Base-by-base conservation (phyloP, 2,113 vertebrate species). In the Nerophis ophidion region DNA sequence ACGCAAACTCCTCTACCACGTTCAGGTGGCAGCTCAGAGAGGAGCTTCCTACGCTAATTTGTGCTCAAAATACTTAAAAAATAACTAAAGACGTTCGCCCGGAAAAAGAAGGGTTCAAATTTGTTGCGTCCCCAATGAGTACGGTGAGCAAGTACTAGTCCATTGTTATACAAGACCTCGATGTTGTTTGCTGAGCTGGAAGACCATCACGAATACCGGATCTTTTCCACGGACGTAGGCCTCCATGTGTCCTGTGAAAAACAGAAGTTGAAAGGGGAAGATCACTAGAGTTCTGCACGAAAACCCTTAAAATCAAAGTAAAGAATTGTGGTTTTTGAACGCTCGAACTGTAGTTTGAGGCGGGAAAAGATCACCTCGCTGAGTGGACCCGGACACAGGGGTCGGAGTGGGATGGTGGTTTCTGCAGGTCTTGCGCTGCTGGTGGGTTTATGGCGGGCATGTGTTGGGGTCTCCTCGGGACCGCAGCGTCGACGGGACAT, bases 181-280 rank as follows among this genome's bases (percentile, higher is more conserved):
- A 58, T 26, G 57, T 60, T 63, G 58, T 34, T 36, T 8, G 38
- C 38, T 9, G 63, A 48, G 65, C 57, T 55, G 62, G 69, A 48
- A n/a, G 26, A 56, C 26, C 38, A 54, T 53, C 47, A 38, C 57
- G 61, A 34, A 71, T 72, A 69, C 76, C 74, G 40, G 75, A 66
- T 70, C 81, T 70, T 58, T 58, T 47, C 16, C 6, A 55, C 62
- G 64, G 69, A 1, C 61, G 74, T 62, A 48, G 12, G 40, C 15
- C 70, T 48, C 46, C 35, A 17, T 70, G 46, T 56, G 63, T 65
- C 67, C 87, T 89, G 75, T 71, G 0, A 48, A 47, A 75, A 53
- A 61, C 14, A 26, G 26, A 75, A 40, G 0, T 9, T 4, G 6
- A 57, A 3, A 40, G 2, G 7, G 38, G 17, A 34, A 8, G 14